A percentile compares a stretch with the other conserved stretches of the same genome.
Evolutionary conservation across 2,113 vertebrate genomes (phyloP).

Genomic region (Pluvianellus socialis): DNA sequence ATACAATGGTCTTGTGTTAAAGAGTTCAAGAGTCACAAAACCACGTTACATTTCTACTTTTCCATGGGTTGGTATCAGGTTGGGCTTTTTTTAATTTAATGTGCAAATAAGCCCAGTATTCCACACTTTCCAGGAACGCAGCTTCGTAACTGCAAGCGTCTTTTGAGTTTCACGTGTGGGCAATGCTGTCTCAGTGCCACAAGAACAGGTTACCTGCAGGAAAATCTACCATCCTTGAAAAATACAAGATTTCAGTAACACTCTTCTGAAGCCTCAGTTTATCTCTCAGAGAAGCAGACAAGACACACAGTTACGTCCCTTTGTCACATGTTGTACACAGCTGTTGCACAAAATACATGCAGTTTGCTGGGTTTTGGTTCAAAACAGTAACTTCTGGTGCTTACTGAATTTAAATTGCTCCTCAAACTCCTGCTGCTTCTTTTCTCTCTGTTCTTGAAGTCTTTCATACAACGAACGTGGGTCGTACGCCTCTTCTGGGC

Average conservation of each 20-base stretch:
- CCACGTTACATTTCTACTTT: neutral
- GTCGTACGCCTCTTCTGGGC: constrained; percentile 92
- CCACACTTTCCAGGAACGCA: neutral
- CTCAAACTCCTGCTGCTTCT: constrained; percentile 96
- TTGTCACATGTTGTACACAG: neutral
- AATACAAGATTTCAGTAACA: neutral
- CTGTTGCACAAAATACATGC: neutral
- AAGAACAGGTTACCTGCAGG: fast-evolving
- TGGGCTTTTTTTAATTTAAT: neutral
- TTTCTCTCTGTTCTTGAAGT: constrained; percentile 96
- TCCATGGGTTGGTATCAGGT: neutral
- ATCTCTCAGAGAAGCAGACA: neutral
- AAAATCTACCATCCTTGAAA: neutral
- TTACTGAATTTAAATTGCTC: constrained; percentile 99
- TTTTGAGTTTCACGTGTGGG: fast-evolving
- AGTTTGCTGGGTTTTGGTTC: neutral
- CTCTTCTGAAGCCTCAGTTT: neutral
- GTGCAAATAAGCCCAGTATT: neutral
- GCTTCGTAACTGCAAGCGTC: neutral
- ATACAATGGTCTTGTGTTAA: neutral
- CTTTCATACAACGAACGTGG: constrained; percentile 89
- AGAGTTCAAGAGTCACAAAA: neutral
- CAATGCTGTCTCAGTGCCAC: neutral
- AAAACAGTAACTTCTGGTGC: constrained; percentile 25
- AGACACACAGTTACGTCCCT: neutral